Evolutionary conservation across 2,888 invertebrate species (phyloP).

Genomic region (Nephrocerus scutellatus): DNA sequence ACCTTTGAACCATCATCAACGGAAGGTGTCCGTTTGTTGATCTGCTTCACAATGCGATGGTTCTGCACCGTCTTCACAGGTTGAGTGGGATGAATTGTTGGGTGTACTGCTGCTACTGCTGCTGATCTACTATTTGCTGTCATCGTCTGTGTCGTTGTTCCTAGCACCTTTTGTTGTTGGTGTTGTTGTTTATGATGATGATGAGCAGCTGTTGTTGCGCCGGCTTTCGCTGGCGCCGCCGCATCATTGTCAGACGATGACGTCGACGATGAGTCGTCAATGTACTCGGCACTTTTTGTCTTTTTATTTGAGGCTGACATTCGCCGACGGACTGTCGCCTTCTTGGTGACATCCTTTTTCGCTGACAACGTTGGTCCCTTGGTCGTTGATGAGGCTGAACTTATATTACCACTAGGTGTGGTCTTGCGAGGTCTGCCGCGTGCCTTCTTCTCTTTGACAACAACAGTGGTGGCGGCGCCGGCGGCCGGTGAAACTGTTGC

Average conservation of each 20-base stretch:
- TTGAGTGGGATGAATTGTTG: no score
- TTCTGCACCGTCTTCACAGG: slow-evolving; percentile 11
- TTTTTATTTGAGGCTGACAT: no score
- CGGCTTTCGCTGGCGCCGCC: slow-evolving; percentile 9
- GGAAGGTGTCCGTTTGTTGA: slow-evolving; percentile 29
- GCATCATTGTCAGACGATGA: no score
- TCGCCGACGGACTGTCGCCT: slow-evolving; percentile 45
- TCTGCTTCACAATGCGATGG: slow-evolving; percentile 30
- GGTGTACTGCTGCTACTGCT: slow-evolving; percentile 12
- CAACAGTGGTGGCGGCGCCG: slow-evolving; percentile 20
- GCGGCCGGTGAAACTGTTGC: slow-evolving; percentile 32
- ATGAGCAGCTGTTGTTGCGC: slow-evolving; percentile 5
- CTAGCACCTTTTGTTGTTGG: slow-evolving; percentile 17
- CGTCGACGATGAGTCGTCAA: slow-evolving; percentile 24
- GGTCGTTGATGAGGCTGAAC: slow-evolving; percentile 33
- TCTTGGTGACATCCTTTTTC: slow-evolving; percentile 39
- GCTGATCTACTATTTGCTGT: slow-evolving; percentile 12
- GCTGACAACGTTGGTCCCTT: slow-evolving; percentile 42
- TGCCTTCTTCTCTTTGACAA: slow-evolving; percentile 38
- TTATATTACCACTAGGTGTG: slow-evolving; percentile 36
- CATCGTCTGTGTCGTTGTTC: slow-evolving; percentile 13
- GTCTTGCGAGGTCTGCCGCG: slow-evolving; percentile 49
- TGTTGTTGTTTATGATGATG: no score
- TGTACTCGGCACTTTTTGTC: slow-evolving; percentile 24
- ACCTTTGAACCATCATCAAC: slow-evolving; percentile 21